phyloP scores from a whole-genome alignment of 1,140 invertebrate genomes.

The Drusus annulatus region DNA sequence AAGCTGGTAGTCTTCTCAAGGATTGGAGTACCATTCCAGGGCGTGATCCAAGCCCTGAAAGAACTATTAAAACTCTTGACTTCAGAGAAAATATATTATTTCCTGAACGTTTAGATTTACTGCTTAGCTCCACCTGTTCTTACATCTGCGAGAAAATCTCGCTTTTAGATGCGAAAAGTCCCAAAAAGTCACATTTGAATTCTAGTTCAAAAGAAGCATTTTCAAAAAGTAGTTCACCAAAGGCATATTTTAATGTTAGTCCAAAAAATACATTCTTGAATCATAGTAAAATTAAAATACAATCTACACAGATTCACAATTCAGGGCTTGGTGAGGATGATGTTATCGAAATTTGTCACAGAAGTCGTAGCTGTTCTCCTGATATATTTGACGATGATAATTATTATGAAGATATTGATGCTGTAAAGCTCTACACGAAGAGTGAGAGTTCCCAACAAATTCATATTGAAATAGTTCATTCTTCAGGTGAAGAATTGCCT shows the following conservation, averaged over 20 bases:
- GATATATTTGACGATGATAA: conserved; percentile 72
- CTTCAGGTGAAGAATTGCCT: conserved; percentile 46
- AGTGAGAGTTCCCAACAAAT: neutral
- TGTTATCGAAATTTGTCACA: neutral
- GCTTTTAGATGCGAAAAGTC: conserved; percentile 47
- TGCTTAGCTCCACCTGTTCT: conserved; percentile 63
- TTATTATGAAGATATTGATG: conserved; percentile 45
- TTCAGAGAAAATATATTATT: conserved; percentile 62
- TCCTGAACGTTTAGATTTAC: conserved; percentile 63
- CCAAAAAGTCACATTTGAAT: neutral
- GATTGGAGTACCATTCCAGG: conserved; percentile 69
- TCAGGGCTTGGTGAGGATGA: neutral
- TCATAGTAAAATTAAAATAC: neutral
- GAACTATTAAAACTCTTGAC: conserved; percentile 47
- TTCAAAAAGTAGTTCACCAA: too few relatives aligned
- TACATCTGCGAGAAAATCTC: conserved; percentile 51
- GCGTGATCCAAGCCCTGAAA: conserved; percentile 64
- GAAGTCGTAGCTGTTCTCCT: conserved; percentile 63
- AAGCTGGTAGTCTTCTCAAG: conserved; percentile 67
- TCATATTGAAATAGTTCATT: neutral
- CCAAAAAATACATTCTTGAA: too few relatives aligned
- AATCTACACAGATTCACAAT: neutral
- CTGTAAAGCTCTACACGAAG: neutral
- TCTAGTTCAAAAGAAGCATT: neutral
- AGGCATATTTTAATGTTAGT: too few relatives aligned